These are phyloP conservation scores for Lacerta agilis DNA, from an alignment of 2,797 vertebrate genomes.

Conservation along the genomic window DNA sequence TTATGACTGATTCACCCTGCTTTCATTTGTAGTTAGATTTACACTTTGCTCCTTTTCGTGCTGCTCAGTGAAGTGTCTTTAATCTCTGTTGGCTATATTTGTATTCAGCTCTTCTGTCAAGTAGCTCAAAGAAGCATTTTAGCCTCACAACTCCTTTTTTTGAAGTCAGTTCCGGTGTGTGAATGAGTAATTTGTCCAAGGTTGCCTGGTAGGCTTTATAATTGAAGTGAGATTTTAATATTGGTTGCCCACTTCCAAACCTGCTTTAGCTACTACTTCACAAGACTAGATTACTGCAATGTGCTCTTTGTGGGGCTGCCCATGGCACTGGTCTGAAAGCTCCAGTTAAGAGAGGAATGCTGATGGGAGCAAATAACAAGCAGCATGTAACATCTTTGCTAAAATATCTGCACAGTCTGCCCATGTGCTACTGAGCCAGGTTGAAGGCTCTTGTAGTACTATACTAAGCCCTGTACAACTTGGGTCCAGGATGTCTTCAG, in stretches of 20 bases:
- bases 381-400: no score
- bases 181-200: neutral
- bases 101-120: neutral
- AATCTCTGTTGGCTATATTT: neutral
- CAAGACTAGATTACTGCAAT: no score
- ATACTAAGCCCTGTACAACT: no score
- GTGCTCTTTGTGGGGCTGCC: no score
- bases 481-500: no score
- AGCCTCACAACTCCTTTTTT: neutral
- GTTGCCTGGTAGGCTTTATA: neutral
- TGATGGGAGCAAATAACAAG: no score
- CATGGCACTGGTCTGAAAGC: no score
- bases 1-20: neutral
- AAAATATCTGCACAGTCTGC: no score
- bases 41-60: neutral
- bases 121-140: neutral
- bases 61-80: neutral
- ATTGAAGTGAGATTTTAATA: neutral
- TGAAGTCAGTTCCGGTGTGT: neutral
- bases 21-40: neutral
- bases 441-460: no score
- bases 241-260: neutral
- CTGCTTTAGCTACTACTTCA: neutral
- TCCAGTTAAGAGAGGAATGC: no score
- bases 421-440: no score